phyloP scores from a whole-genome alignment of 2,797 vertebrate species.

The Smutsia temminckii region DNA sequence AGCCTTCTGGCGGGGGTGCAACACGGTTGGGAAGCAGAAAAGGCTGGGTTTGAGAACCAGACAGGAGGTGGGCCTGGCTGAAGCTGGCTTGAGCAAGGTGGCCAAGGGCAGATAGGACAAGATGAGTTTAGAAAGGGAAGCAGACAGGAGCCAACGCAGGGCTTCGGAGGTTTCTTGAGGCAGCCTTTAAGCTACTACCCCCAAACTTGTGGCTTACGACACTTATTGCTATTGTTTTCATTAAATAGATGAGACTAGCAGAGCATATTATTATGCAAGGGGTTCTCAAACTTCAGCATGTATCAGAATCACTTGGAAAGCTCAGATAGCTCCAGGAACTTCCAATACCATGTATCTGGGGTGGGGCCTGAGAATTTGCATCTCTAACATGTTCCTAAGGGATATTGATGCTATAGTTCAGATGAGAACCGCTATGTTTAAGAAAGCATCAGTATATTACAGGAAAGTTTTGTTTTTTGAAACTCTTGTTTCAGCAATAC shows the following conservation, averaged over 20 bases:
- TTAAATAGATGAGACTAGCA: not conserved
- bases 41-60: not conserved
- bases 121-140: not conserved
- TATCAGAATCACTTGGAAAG: not conserved
- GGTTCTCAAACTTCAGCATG: not conserved
- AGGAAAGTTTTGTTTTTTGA: not conserved
- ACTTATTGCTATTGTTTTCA: not conserved
- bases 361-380: not conserved
- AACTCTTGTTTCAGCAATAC: not conserved
- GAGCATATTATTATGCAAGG: not conserved
- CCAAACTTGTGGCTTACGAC: not conserved
- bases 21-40: not conserved
- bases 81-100: no score
- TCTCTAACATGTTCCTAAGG: not conserved
- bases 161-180: not conserved
- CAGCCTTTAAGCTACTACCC: not conserved
- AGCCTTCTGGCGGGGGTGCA: no score
- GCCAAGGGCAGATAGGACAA: not conserved
- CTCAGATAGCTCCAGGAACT: not conserved
- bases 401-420: rapidly evolving
- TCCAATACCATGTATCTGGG: not conserved
- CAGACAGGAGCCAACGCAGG: not conserved
- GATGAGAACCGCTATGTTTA: not conserved
- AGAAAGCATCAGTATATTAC: no score
- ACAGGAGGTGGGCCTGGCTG: not conserved